Evolutionary conservation across 2,113 vertebrate species (phyloP), one percentile per base, ranked within the genome.

Genomic region (Trinectes maculatus): DNA sequence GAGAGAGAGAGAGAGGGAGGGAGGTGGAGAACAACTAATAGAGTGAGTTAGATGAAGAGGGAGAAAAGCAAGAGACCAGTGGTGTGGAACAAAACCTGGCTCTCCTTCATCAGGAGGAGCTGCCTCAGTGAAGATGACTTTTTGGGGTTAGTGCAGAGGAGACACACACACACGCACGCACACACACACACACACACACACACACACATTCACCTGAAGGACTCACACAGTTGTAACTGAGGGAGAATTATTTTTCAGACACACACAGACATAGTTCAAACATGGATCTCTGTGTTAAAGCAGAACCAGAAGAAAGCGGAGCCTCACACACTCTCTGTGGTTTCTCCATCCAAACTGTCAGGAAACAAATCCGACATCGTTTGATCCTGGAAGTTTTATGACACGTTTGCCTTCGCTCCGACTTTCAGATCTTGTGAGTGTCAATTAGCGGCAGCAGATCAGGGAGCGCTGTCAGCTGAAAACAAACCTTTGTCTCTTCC

Each of bases 381-480:
- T 89, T 87, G 85, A 89, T 86, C 80, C 64, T 79, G 68, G 85
- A 86, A 79, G 52, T 85, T 82, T 82, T 49, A 80, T 80, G 84
- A 67, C 78, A 72, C 61, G 76, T 85, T 87, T 80, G 75, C 67
- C 71, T 85, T 65, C 56, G 21, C 83, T 60, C 66, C 18, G 68
- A 77, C 80, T 79, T 69, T 74, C 74, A 84, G 71, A 85, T 81
- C 83, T 73, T 67, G 59, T 6, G 60, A 71, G 82, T 82, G 85
- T 88, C 85, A 89, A 89, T 88, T 89, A 89, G 82, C 39, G n/a
- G 78, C 78, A 73, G 68, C 75, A 77, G 67, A 87, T 89, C 84
- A 76, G 64, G 78, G 76, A 74, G 40, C 63, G 40, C 64, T 77
- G 80, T 61, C 75, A 82, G 71, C 51, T 26, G 47, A 76, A 84